Base-by-base conservation (phyloP, 2,888 invertebrate genomes). In the Andrena marginata region DNA sequence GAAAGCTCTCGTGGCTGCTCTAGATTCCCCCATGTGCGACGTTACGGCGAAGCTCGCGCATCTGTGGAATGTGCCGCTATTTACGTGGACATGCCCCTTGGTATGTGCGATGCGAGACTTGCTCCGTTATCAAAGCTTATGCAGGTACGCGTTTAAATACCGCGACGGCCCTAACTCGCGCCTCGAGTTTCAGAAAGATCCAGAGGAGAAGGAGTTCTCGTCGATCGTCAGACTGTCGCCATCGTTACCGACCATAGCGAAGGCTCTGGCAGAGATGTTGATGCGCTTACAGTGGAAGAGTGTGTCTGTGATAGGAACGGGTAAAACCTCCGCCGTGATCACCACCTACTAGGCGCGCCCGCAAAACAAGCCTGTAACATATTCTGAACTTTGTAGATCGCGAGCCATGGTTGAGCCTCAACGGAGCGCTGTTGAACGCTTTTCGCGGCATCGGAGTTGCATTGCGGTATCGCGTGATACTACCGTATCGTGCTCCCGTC, bases 41-140 rank as follows among this genome's bases (percentile, higher is more conserved):
- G 93, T 95, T 13, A 94, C 94, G 8, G 94, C 94, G 33, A 94
- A 94, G 84, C 93, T 95, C 68, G 94, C 95, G 8, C 93, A 94
- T 83, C 94, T 95, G 84, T 94, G 95, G 92, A 95, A 95, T 86
- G 94, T 94, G 68, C 94, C 95, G 8, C 90, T 95, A 59, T 90
- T 95, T 77, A 95, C 95, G 13, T 95, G 95, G 95, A 95, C 95
- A 84, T 95, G 95, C 87, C 95, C 95, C 54, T 93, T 94, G 94
- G 95, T 95, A 90, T 94, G 92, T 94, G 92, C 88, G 49, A 72
- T 74, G 23, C 31, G 7, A 35, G 42, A 42, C 4, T 16, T 10
- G 35, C 0, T 35, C 10, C 2, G 0, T 35, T 10, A 10, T 0
- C 35, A 35, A 35, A 10, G 35, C 42, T 42, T 42, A 5, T 5